Conservation (phyloP, 2,113 vertebrate species). For the Urocitellus parryii region DNA sequence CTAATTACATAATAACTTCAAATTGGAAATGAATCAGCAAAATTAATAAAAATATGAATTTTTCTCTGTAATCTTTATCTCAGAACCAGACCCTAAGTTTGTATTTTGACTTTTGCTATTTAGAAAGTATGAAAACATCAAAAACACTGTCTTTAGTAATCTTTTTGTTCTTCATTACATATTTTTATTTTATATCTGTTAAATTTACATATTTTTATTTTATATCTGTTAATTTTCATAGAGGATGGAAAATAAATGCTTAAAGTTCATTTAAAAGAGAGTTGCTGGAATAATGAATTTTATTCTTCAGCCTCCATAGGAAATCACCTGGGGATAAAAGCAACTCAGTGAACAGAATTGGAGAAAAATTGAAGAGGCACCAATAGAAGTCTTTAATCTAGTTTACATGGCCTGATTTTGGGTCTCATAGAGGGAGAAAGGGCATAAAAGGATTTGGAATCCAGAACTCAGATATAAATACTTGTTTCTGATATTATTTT, state of each 20-base stretch:
- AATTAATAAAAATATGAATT: not conserved
- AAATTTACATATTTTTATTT: not conserved
- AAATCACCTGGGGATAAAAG: not conserved
- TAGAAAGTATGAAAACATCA: not conserved
- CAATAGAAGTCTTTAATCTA: not conserved
- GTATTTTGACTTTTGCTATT: not conserved
- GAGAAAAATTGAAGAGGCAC: not conserved
- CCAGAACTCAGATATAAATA: not conserved
- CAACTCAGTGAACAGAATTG: not conserved
- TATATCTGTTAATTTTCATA: not conserved
- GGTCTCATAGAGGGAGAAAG: not conserved
- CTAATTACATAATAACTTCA: not conserved
- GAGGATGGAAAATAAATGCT: not conserved
- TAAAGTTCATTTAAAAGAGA: not conserved
- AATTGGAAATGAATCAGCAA: not conserved
- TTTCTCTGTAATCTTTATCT: not conserved
- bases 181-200: not conserved
- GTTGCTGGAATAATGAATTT: not conserved
- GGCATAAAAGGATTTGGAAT: not conserved
- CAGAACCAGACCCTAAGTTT: not conserved
- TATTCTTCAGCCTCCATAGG: not conserved
- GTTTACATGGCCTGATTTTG: not conserved
- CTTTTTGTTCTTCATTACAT: not conserved
- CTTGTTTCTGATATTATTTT: constrained; percentile 11
- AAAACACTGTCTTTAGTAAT: not conserved